Conservation (phyloP, 2,113 vertebrate species). For the Leptosomus discolor region DNA sequence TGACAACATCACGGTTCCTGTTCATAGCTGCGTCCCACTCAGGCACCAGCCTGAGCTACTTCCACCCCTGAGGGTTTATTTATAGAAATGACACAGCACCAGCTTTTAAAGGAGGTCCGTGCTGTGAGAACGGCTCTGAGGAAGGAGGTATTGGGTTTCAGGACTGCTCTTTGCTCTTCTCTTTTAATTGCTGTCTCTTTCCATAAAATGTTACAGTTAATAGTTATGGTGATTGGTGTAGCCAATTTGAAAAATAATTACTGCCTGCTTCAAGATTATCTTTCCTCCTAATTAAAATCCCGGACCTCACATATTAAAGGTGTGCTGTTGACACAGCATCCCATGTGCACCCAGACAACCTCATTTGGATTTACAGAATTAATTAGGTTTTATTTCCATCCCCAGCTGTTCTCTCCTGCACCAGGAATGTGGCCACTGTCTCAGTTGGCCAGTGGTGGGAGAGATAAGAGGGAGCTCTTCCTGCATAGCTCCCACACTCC, state of each 20-base stretch:
- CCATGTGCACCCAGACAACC: conserved; percentile 59
- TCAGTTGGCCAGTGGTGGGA: conserved; percentile 53
- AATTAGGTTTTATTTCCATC: conserved; percentile 75
- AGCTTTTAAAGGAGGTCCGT: background rate
- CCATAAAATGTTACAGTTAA: conserved; percentile 52
- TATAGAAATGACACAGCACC: background rate
- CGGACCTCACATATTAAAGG: conserved; percentile 67
- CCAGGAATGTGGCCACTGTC: background rate
- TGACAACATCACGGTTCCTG: background rate
- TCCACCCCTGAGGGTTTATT: conserved; percentile 14
- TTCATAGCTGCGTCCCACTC: background rate
- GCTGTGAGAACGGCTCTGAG: background rate
- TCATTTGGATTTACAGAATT: conserved; percentile 73
- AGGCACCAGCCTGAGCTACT: background rate
- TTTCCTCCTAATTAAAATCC: conserved; percentile 79
- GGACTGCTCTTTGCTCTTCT: conserved; percentile 25
- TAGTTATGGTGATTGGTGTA: conserved; percentile 58
- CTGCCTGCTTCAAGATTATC: conserved; percentile 67
- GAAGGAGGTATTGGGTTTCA: background rate
- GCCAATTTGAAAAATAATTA: conserved; percentile 74
- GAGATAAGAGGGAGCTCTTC: conserved; percentile 37
- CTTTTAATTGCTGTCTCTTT: conserved; percentile 47
- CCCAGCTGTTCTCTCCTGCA: conserved; percentile 68
- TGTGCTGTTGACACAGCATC: conserved; percentile 59
- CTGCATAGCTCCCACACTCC: background rate